Base-by-base conservation (phyloP, 2,113 vertebrate species). In the Tamias sibiricus region DNA sequence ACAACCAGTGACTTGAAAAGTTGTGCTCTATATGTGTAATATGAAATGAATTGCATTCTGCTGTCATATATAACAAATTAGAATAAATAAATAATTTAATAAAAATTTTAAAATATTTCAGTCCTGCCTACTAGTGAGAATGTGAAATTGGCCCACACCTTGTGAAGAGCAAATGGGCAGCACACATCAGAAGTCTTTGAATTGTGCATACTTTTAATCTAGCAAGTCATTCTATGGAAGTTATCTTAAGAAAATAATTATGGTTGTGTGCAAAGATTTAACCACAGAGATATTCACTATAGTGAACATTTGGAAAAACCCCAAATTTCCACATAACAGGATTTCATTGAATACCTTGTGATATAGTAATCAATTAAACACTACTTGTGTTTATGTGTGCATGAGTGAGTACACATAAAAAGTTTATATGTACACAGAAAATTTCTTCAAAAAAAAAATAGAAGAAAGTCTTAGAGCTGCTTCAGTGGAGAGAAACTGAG, bases 301-400 rank as follows among this genome's bases (percentile, higher is more conserved):
- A 40, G 12, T 35, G 35, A 92, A 79, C 64, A 94, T 40, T n/a
- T 93, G 92, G 94, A 86, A 95, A 96, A 86, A 72, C 79, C 74
- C 87, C 74, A 35, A 77, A 93, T 83, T 96, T 87, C 94, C 94
- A 89, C 68, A 42, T 32, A 87, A 95, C 26, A 87, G 54, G 49
- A 87, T 59, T 52, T 91, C 24, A 80, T 7, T 72, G 47, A 84
- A 40, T 93, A 82, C 40, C 16, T 71, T 92, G 69, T 72, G 26
- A 75, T 87, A 42, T 14, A 86, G 57, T 71, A 76, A 59, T 91
- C 85, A 57, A 76, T 20, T 89, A 66, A 94, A 79, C 86, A 57
- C 32, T 57, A 8, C 74, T 35, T 26, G 12, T 75, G 30, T 37
- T 72, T 64, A 3, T 57, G 28, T 47, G 16, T 14, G 17, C 24